These are phyloP conservation scores for Heteropelma amictum DNA, from an alignment of 2,888 invertebrate species.

Conservation along the genomic window DNA sequence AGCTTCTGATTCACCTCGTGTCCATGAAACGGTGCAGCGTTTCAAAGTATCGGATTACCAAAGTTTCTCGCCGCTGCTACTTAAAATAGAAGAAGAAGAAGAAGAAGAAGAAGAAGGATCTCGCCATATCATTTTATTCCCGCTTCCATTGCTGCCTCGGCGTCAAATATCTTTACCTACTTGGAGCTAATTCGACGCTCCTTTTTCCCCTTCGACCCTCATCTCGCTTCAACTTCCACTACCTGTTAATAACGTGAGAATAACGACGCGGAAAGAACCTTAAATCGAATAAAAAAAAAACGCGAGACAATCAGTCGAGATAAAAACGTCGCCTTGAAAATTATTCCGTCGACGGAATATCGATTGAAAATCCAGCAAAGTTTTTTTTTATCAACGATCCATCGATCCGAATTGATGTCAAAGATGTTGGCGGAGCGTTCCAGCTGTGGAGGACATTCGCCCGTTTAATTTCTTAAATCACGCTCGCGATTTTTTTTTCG, in stretches of 20 bases:
- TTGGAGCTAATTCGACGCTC: conserved; percentile 30
- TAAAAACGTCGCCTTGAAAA: too few relatives aligned
- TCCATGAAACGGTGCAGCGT: conserved; percentile 10
- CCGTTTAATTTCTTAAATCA: too few relatives aligned
- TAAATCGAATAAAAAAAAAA: neutral
- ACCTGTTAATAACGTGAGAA: conserved; percentile 40
- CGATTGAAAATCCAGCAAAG: too few relatives aligned
- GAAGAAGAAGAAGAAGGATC: conserved; percentile 51
- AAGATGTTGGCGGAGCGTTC: too few relatives aligned
- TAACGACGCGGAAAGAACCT: conserved; percentile 16
- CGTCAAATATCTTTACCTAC: conserved; percentile 41
- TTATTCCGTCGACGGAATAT: too few relatives aligned
- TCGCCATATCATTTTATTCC: conserved; percentile 62
- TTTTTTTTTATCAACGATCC: too few relatives aligned
- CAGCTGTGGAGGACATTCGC: too few relatives aligned
- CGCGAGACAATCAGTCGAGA: neutral
- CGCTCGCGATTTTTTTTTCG: neutral
- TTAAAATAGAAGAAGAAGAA: conserved; percentile 40
- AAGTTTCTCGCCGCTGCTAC: conserved; percentile 43
- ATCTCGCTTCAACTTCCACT: neutral
- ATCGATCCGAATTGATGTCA: too few relatives aligned
- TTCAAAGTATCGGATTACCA: conserved; percentile 55
- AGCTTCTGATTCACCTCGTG: conserved; percentile 11
- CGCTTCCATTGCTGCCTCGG: conserved; percentile 16
- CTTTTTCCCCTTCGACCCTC: neutral